phyloP scores from a whole-genome alignment of 2,888 invertebrate genomes.

The Chrysina gloriosa region DNA sequence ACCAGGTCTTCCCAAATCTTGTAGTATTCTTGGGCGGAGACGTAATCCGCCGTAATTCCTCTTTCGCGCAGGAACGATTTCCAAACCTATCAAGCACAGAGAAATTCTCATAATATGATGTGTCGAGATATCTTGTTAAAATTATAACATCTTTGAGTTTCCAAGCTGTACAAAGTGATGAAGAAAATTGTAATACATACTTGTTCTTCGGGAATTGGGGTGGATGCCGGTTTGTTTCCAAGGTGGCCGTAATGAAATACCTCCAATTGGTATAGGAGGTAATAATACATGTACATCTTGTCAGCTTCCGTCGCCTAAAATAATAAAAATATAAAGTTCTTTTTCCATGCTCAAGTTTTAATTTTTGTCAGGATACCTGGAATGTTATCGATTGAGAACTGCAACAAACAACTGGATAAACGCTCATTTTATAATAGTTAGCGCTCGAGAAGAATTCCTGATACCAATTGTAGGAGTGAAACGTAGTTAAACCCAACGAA shows the following conservation, averaged over 20 bases:
- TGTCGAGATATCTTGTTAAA: too few species aligned
- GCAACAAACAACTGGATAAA: constrained; percentile 68
- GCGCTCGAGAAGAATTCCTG: constrained; percentile 62
- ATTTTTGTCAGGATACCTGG: constrained; percentile 57
- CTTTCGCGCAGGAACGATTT: constrained; percentile 63
- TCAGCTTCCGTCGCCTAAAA: constrained; percentile 66
- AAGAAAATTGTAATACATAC: constrained; percentile 4
- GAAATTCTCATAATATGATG: too few species aligned
- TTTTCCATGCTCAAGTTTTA: too few species aligned
- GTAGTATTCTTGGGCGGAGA: constrained; percentile 65
- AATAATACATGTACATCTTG: constrained; percentile 68
- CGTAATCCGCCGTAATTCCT: constrained; percentile 62
- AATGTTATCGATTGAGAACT: constrained; percentile 67
- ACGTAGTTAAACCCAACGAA: constrained; percentile 64
- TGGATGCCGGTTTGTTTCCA: constrained; percentile 58
- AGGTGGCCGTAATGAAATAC: constrained; percentile 63
- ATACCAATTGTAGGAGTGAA: constrained; percentile 67
- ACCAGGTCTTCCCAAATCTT: constrained; percentile 65
- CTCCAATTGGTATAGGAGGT: constrained; percentile 68
- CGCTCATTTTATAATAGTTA: constrained; percentile 66
- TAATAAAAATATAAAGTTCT: too few species aligned
- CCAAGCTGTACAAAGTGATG: not conserved
- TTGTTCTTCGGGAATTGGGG: constrained; percentile 39
- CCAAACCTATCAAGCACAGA: constrained; percentile 64
- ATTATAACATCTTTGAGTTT: not conserved